Evolutionary conservation across 2,797 vertebrate species (phyloP), one percentile per base, ranked within the genome.

Genomic region (Apodemus agrarius): DNA sequence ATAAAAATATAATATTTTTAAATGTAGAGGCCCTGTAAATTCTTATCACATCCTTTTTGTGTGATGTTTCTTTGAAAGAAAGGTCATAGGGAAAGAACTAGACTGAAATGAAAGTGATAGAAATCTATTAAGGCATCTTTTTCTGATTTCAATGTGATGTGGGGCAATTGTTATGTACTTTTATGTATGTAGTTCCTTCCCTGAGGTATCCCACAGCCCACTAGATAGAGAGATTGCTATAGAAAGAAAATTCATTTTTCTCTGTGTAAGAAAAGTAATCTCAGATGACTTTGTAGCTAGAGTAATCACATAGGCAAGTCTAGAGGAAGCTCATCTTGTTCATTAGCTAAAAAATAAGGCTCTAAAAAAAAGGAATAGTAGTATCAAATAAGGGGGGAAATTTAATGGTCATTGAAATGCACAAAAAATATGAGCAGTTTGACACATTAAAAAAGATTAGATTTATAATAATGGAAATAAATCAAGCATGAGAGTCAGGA

Each of bases 11-110:
- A 17, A 17, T 37, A 43, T 84, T 84, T 65, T 65, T 84, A 43
- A 69, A 74, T 54, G 69, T 93, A 84, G 76, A 88, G 40, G 57
- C 26, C 49, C 4, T 46, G 6, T 83, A 74, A 90, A 75, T 90
- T 88, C 63, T 90, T 75, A 92, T 19, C 61, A 34, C 37, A 46
- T 76, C 61, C 12, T 57, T 95, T 92, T 63, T 95, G 29, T 24
- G 90, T 92, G 37, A 90, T 88, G 8, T 84, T 95, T 83, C 52
- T 80, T 94, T 94, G 65, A 79, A 72, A 86, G 61, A 89, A 81
- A 94, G 54, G 54, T 83, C 19, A 79, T 82, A 49, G 14, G 49
- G 75, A 93, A 96, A 92, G 43, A 87, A 59, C 6, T 59, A 83
- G 40, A 72, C 91, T 54, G 83, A 26, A 63, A 84, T 63, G 80